Conservation (phyloP, 2,888 invertebrate genomes). For the Atrina japonica region DNA sequence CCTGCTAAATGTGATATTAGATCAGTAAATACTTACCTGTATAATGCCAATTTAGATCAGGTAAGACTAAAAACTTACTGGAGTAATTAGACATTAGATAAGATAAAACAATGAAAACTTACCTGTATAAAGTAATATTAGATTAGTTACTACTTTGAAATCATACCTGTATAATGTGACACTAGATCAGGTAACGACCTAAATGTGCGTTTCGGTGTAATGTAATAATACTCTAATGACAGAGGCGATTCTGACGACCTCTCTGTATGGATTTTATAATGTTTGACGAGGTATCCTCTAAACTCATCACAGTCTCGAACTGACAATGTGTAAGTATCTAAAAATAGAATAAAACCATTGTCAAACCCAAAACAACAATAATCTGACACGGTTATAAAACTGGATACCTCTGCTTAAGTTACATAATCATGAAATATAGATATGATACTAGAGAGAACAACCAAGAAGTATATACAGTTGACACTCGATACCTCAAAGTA, state of each 20-base stretch:
- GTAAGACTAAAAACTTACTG: not conserved
- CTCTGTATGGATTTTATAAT: slow-evolving; percentile 71
- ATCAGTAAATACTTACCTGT: too few species aligned
- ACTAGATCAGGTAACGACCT: slow-evolving; percentile 83
- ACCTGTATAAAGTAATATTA: not conserved
- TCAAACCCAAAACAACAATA: too few species aligned
- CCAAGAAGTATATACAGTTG: too few species aligned
- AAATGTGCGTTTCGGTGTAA: slow-evolving; percentile 97
- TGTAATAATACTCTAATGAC: slow-evolving; percentile 86
- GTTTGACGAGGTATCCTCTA: slow-evolving; percentile 73
- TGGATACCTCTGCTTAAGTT: too few species aligned
- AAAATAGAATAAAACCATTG: slow-evolving; percentile 43
- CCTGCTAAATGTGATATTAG: too few species aligned
- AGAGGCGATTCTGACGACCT: slow-evolving; percentile 52
- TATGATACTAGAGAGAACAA: too few species aligned
- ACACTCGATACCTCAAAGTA: too few species aligned
- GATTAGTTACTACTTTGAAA: not conserved
- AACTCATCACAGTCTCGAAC: slow-evolving; percentile 76
- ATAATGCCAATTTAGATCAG: not conserved
- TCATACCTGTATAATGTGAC: slow-evolving; percentile 71
- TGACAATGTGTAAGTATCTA: slow-evolving; percentile 74
- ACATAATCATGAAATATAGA: too few species aligned
- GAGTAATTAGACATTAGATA: not conserved
- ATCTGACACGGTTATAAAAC: too few species aligned
- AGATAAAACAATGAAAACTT: not conserved